phyloP scores from a whole-genome alignment of 2,888 invertebrate genomes.

The Morpho deidamia region DNA sequence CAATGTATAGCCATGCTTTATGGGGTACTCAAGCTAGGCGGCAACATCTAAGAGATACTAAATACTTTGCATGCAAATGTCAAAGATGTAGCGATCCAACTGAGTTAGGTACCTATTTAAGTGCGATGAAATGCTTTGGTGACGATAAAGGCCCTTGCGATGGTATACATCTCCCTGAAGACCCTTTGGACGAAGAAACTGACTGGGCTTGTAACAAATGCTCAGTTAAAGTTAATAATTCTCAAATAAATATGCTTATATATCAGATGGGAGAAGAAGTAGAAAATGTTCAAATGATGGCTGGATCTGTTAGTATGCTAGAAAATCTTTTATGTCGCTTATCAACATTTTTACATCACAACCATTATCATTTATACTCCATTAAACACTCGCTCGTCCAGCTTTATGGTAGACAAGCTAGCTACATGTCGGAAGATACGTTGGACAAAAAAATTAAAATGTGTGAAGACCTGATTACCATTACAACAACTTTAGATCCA shows the following conservation, averaged over 20 bases:
- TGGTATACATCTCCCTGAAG: constrained; percentile 83
- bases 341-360: constrained; percentile 86
- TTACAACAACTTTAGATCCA: constrained; percentile 83
- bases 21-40: constrained; percentile 91
- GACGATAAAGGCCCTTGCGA: constrained; percentile 78
- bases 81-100: constrained; percentile 88
- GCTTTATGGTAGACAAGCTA: constrained; percentile 84
- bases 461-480: constrained; percentile 81
- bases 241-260: constrained; percentile 82
- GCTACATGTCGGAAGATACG: constrained; percentile 79
- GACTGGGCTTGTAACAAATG: constrained; percentile 89
- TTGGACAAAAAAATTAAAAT: constrained; percentile 82
- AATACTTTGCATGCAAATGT: constrained; percentile 88
- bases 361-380: constrained; percentile 90
- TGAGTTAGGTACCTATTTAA: constrained; percentile 86
- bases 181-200: constrained; percentile 83
- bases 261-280: constrained; percentile 88
- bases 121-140: constrained; percentile 83
- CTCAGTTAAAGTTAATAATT: constrained; percentile 79
- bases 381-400: constrained; percentile 90
- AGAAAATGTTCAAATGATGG: constrained; percentile 80
- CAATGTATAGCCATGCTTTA: constrained; percentile 92
- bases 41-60: constrained; percentile 86
- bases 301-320: constrained; percentile 78
- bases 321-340: constrained; percentile 83